These are phyloP conservation scores for Parnassius glacialis DNA, from an alignment of 2,888 invertebrate species.

Conservation along the genomic window DNA sequence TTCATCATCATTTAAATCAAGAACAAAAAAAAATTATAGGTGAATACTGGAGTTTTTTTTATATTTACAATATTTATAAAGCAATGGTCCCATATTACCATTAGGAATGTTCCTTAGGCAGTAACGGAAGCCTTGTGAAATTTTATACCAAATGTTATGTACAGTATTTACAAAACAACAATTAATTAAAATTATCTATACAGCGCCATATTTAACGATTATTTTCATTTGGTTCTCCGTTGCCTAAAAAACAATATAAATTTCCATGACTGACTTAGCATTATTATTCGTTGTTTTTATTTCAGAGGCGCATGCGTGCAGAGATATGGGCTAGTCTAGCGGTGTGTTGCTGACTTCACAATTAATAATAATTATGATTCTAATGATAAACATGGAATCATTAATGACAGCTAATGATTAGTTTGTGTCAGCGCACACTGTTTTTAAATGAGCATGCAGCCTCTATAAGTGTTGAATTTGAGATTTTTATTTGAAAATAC, in stretches of 20 bases:
- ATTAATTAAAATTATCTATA: too few species aligned
- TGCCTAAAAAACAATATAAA: slow-evolving; percentile 49
- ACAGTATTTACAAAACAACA: too few species aligned
- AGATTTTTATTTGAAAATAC: slow-evolving; percentile 2
- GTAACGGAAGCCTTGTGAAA: slow-evolving; percentile 48
- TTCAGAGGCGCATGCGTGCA: slow-evolving; percentile 82
- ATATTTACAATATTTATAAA: slow-evolving; percentile 38
- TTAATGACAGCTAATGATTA: slow-evolving; percentile 47
- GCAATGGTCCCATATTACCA: slow-evolving; percentile 67
- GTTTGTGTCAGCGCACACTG: slow-evolving; percentile 75
- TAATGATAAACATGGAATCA: slow-evolving; percentile 44
- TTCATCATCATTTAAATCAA: too few species aligned
- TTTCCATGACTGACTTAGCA: slow-evolving; percentile 80
- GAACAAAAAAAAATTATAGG: slow-evolving; percentile 28
- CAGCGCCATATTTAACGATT: too few species aligned
- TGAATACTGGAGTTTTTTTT: slow-evolving; percentile 70
- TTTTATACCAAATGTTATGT: not conserved
- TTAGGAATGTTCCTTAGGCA: slow-evolving; percentile 60
- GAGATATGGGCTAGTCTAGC: slow-evolving; percentile 73
- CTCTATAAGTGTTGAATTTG: slow-evolving; percentile 51
- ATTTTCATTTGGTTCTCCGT: slow-evolving; percentile 25
- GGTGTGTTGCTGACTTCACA: slow-evolving; percentile 75
- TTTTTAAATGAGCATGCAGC: slow-evolving; percentile 73
- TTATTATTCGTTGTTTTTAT: slow-evolving; percentile 77
- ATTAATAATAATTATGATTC: slow-evolving; percentile 39